Base-by-base conservation (phyloP, 2,888 invertebrate genomes). In the Pharmacophagus antenor region DNA sequence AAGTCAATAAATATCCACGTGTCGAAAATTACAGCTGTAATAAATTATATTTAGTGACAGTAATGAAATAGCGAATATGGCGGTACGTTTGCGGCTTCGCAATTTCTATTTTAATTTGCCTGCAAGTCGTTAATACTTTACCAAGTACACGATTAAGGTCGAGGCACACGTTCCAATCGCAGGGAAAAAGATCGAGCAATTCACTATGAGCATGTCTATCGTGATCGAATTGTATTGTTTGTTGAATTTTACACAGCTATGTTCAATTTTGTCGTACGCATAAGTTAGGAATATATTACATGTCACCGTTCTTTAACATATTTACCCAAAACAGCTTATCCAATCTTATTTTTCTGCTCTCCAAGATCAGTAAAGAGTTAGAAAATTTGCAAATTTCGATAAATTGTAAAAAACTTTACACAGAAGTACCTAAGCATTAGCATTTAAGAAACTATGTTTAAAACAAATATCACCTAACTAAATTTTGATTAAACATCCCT, bases 81-180 rank as follows among this genome's bases (percentile, higher is more conserved):
- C 68, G 64, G 69, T 69, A 73, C 76, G 74, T 79, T 81, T 79
- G 79, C 68, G 73, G 73, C 70, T 67, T 59, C 61, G 47, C 51
- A 51, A 67, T 67, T 67, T 66, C 64, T 70, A 69, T 69, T 68
- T 68, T 66, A 64, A 66, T 65, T 65, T 59, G 60, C 60, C 66
- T 64, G 58, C 56, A 50, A 62, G 55, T 61, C 49, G 65, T 59
- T 62, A 51, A 56, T 56, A 54, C 56, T 58, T 55, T 31, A 56
- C 48, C 52, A 61, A 61, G 61, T 61, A 61, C 56, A 61, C 56
- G 56, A 61, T 60, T 60, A 60, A 54, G 60, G 60, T 60, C 59
- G 59, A 15, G 42, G 44, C 56, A 58, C 44, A 55, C 41, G 46
- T 46, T 46, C 59, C 42, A 37, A 51, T 47, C 22, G 37, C 15